Percentiles rank a stretch among this genome's conserved stretches.
Evolutionary conservation across 1,140 invertebrate genomes (phyloP).

Genomic region (Aphaenogaster ashmeadi): DNA sequence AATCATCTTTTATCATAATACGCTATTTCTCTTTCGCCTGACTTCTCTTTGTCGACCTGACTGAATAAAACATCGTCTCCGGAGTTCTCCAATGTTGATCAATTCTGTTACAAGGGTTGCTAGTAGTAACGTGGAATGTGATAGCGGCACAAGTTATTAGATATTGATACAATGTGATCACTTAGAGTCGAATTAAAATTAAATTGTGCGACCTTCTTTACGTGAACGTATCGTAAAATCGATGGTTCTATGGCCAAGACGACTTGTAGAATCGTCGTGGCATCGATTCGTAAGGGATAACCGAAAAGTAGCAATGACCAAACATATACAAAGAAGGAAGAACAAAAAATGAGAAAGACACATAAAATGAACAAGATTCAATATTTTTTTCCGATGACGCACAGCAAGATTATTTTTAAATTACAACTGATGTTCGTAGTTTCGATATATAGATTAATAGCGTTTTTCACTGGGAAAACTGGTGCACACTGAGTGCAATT

Average conservation of each 20-base stretch:
- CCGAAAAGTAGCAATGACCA: neutral
- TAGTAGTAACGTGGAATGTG: neutral
- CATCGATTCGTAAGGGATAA: neutral
- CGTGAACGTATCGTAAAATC: neutral
- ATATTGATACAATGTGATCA: slow-evolving; percentile 3
- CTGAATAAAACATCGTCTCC: neutral
- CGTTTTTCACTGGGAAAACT: no score
- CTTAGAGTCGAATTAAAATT: slow-evolving; percentile 34
- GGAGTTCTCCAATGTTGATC: neutral
- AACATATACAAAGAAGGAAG: neutral
- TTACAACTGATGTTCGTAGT: neutral
- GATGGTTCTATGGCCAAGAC: neutral
- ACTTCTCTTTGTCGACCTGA: neutral
- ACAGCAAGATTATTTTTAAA: neutral
- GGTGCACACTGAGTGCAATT: no score
- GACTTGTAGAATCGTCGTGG: neutral
- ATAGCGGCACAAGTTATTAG: neutral
- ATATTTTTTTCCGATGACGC: neutral
- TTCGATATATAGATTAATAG: no score
- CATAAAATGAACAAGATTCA: neutral
- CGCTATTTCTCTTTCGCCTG: neutral
- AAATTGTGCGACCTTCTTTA: neutral
- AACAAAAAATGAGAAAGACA: neutral
- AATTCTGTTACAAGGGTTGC: neutral
- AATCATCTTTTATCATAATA: neutral